A percentile compares a stretch with the other conserved stretches of the same genome.
phyloP scores from a whole-genome alignment of 2,113 vertebrate species.

The Malurus alboscapulatus region DNA sequence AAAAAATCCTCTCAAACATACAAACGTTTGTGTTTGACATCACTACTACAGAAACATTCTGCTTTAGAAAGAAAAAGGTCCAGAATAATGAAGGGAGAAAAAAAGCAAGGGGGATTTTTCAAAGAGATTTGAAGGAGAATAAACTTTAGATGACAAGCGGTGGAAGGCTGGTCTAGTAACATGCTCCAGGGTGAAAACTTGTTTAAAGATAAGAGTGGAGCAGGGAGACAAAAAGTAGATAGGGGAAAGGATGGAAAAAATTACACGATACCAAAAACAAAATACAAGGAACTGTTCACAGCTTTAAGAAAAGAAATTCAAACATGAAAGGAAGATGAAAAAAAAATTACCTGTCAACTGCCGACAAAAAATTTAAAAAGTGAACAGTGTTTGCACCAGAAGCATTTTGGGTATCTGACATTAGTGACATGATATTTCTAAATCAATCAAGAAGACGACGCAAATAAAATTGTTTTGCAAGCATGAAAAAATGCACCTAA shows the following conservation, averaged over 20 bases:
- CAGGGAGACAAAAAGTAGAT: neutral
- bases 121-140: conserved; percentile 31
- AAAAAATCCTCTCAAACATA: neutral
- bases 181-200: neutral
- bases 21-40: neutral
- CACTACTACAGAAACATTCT: neutral
- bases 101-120: neutral
- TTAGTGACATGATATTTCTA: neutral
- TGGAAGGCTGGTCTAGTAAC: neutral
- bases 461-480: neutral
- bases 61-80: neutral
- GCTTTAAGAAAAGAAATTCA: neutral
- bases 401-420: neutral
- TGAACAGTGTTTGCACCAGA: neutral
- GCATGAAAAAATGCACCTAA: neutral
- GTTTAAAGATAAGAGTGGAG: neutral
- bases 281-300: neutral
- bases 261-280: neutral
- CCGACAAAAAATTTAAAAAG: neutral
- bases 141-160: neutral
- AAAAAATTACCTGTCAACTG: neutral
- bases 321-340: neutral
- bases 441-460: neutral
- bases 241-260: neutral
- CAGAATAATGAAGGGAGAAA: neutral